Evolutionary conservation across 2,888 invertebrate species (phyloP), one percentile per base, ranked within the genome.

Genomic region (Drosophila vallismaia): DNA sequence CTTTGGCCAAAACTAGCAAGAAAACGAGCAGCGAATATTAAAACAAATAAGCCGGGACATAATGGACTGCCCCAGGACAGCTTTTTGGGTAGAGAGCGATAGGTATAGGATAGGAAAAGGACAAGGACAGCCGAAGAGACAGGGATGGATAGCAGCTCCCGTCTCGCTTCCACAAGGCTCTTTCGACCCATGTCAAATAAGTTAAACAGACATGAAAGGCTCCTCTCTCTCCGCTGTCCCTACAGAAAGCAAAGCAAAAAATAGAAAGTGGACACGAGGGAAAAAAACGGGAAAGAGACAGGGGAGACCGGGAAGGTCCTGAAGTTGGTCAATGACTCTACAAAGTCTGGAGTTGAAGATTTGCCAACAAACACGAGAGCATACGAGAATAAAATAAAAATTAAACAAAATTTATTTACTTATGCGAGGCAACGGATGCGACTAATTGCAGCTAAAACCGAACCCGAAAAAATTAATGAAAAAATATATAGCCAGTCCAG

Each of bases 1-100:
- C 81, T 74, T 75, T 55, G 55, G 72, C 58, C 79, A 71, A 67
- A 77, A 83, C 80, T 80, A 80, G 86, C 79, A 58, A 73, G 74
- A 76, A 72, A 79, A 80, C 80, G 82, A 85, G 80, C 80, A 83
- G 80, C 54, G 86, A 83, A 85, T 87, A 84, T 87, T 87, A 85
- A 87, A 87, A 85, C 86, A 87, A 87, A 84, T 85, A 86, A 82
- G 82, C 75, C 76, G 69, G 63, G 44, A 68, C 72, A 76, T 80
- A 81, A 86, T 77, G 67, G 83, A 83, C 69, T 67, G 71, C 62
- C 54, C 54, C 62, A 56, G 54, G 69, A 52, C 51, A 49, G 66
- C 67, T 29, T 14, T 26, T 19, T 12, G 19, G 3, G 3, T 8
- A 42, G 40, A 14, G 12, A 24, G 49, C 29, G 31, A 51, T 9